Evolutionary conservation across 2,113 vertebrate genomes (phyloP).

Genomic region (Craseonycteris thonglongyai): DNA sequence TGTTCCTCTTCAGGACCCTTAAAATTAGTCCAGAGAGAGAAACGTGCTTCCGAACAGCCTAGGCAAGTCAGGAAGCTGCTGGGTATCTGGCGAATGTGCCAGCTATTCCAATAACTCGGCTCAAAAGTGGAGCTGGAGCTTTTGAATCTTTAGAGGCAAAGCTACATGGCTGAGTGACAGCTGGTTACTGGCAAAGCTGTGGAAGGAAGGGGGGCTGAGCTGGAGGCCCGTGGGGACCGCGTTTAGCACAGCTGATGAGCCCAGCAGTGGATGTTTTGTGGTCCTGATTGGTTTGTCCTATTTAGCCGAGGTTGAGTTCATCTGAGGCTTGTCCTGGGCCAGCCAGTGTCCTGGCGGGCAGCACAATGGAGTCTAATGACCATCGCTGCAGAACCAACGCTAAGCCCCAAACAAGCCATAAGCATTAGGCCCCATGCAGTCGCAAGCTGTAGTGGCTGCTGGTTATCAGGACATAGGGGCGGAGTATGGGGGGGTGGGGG

Average conservation of each 20-base stretch:
- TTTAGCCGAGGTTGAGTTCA: neutral
- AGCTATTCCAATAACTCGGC: neutral
- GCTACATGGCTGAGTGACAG: neutral
- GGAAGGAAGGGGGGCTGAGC: neutral
- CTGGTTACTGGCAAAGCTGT: neutral
- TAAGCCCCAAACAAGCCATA: neutral
- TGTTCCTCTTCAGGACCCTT: neutral
- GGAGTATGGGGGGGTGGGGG: neutral
- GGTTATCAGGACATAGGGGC: neutral
- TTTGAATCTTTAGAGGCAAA: neutral
- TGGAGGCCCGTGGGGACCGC: neutral
- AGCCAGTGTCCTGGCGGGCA: neutral
- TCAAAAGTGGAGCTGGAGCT: neutral
- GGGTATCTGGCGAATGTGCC: neutral
- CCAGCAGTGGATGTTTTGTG: neutral
- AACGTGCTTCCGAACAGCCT: neutral
- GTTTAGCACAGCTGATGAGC: neutral
- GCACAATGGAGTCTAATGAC: conserved; percentile 40
- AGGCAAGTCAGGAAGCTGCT: neutral
- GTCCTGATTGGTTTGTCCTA: conserved; percentile 27
- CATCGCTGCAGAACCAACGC: neutral
- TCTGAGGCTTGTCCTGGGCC: conserved; percentile 9
- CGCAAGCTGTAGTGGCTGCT: neutral
- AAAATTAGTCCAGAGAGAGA: neutral
- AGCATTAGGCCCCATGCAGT: neutral